These are phyloP conservation scores for Rhinolophus sinicus DNA, from an alignment of 2,113 vertebrate species.

Conservation along the genomic window DNA sequence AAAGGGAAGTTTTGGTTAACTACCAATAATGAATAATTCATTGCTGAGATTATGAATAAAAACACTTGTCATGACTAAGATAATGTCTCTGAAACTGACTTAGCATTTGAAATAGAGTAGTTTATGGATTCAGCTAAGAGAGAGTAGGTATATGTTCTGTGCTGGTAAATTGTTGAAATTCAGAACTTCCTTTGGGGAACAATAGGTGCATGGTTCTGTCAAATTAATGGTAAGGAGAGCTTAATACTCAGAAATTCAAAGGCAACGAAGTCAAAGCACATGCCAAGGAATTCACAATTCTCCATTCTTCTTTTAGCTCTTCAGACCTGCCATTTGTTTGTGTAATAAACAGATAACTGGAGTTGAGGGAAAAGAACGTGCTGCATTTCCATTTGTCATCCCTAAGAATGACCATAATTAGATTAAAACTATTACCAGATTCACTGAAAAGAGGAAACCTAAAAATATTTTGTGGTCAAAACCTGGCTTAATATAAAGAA, in stretches of 20 bases:
- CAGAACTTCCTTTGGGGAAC: slow-evolving; percentile 51
- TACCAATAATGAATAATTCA: slow-evolving; percentile 80
- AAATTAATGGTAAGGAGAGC: slow-evolving; percentile 40
- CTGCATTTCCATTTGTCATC: background rate
- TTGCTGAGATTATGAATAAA: slow-evolving; percentile 63
- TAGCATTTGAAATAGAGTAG: slow-evolving; percentile 50
- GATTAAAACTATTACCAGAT: background rate
- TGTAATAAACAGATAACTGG: background rate
- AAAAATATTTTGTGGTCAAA: background rate
- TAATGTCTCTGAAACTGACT: slow-evolving; percentile 60
- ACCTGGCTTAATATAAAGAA: background rate
- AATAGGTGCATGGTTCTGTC: slow-evolving; percentile 21
- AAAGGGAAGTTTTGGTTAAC: slow-evolving; percentile 69
- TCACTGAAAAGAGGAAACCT: slow-evolving; percentile 22
- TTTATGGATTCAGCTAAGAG: slow-evolving; percentile 57
- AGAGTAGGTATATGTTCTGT: slow-evolving; percentile 5
- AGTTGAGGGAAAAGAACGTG: background rate
- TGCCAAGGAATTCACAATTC: background rate
- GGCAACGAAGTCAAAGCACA: slow-evolving; percentile 16
- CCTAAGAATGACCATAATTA: background rate
- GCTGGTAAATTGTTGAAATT: slow-evolving; percentile 61
- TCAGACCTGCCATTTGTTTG: slow-evolving; percentile 21
- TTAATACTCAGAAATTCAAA: slow-evolving; percentile 50
- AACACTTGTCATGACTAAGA: slow-evolving; percentile 66
- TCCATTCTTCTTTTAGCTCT: background rate